These are phyloP conservation scores for Characodon lateralis DNA, from an alignment of 2,797 vertebrate genomes.

Conservation along the genomic window DNA sequence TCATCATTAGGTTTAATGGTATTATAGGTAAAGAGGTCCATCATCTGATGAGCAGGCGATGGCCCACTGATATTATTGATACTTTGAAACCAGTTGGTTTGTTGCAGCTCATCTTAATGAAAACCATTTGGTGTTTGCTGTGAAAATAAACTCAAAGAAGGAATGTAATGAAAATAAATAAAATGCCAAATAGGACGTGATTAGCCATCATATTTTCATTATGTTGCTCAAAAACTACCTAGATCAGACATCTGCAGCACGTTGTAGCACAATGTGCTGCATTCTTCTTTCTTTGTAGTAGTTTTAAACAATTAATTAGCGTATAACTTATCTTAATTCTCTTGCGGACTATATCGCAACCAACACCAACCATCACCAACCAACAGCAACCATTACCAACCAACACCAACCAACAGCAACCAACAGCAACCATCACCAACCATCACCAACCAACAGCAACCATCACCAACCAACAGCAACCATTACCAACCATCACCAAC, in stretches of 20 bases:
- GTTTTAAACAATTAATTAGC: not conserved
- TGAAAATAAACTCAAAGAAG: not conserved
- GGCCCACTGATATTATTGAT: slow-evolving; percentile 1
- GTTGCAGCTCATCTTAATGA: not conserved
- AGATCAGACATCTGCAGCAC: too few species aligned
- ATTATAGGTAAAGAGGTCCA: slow-evolving; percentile 16
- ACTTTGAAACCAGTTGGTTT: slow-evolving; percentile 19
- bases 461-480: too few species aligned
- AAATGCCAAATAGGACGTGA: not conserved
- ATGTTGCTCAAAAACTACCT: not conserved
- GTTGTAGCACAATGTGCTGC: too few species aligned
- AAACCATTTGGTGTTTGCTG: not conserved
- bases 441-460: too few species aligned
- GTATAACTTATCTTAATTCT: not conserved
- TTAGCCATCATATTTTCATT: not conserved
- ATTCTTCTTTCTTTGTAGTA: not conserved
- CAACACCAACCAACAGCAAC: too few species aligned
- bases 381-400: too few species aligned
- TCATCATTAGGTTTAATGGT: slow-evolving; percentile 27
- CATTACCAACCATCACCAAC: too few species aligned
- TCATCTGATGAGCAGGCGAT: slow-evolving; percentile 3
- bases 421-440: too few species aligned
- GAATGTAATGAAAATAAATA: too few species aligned
- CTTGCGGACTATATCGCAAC: not conserved
- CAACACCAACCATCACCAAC: too few species aligned